Percentiles rank a stretch among this genome's conserved stretches.
phyloP scores from a whole-genome alignment of 2,888 invertebrate genomes.

The Carcina quercana region DNA sequence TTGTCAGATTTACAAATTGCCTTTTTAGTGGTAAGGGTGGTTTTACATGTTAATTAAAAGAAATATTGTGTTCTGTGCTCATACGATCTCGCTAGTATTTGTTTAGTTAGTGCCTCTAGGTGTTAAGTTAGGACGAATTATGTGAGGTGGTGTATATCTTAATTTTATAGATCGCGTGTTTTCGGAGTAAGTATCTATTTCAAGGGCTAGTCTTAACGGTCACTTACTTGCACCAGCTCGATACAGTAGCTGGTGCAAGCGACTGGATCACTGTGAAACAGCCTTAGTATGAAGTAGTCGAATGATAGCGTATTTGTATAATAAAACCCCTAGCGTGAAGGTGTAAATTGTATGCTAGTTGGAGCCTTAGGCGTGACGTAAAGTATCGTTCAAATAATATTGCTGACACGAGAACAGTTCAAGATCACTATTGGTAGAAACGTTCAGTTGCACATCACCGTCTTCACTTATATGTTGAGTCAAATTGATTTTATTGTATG shows the following conservation, averaged over 20 bases:
- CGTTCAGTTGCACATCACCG: constrained; percentile 6
- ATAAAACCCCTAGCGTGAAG: constrained; percentile 33
- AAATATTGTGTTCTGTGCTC: constrained; percentile 67
- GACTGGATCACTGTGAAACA: too few relatives aligned
- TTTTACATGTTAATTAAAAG: constrained; percentile 39
- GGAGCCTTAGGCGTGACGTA: constrained; percentile 30
- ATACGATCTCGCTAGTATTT: constrained; percentile 72
- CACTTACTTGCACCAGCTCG: too few relatives aligned
- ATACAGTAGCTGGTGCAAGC: too few relatives aligned
- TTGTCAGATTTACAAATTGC: constrained; percentile 46
- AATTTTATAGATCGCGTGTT: too few relatives aligned
- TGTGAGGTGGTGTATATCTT: constrained; percentile 36
- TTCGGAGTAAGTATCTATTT: too few relatives aligned
- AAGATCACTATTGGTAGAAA: background rate
- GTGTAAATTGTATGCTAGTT: constrained; percentile 25
- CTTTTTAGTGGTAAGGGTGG: constrained; percentile 61
- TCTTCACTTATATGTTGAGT: constrained; percentile 7
- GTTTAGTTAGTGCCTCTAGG: constrained; percentile 70
- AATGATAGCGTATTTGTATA: too few relatives aligned
- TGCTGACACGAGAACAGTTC: background rate
- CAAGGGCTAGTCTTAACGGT: too few relatives aligned
- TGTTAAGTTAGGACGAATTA: constrained; percentile 62
- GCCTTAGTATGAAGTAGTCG: too few relatives aligned
- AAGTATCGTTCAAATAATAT: constrained; percentile 4
- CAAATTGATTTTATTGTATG: constrained; percentile 27